Base-by-base conservation (phyloP, 2,113 vertebrate genomes). In the Nothobranchius kuhntae region DNA sequence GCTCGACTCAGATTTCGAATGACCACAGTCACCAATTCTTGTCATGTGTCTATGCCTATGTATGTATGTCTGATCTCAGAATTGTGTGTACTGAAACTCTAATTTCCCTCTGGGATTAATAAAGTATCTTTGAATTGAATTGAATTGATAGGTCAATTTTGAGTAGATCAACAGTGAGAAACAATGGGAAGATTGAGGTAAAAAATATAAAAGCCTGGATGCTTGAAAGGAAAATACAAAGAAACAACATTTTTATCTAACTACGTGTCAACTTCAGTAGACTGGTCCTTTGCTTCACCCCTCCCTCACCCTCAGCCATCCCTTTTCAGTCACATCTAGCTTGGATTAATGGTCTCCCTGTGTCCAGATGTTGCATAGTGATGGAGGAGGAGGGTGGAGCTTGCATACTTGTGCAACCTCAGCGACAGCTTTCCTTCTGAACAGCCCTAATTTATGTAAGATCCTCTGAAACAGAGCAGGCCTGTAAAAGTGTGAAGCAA, bases 311-410 rank as follows among this genome's bases (percentile, higher is more conserved):
- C 57, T 38, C 61, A 65, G 59, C 71, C 68, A 24, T 35, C 56
- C 69, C 73, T 26, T 71, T 73, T 24, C 71, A 77, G 67, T 86
- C 85, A 78, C 72, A 85, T 86, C 74, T 82, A 83, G 75, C 61
- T 82, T 84, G 87, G 85, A 89, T 86, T 90, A 90, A 89, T 87
- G 81, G 84, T 76, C 77, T 86, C 82, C 84, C 86, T 89, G 82
- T 82, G 71, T 87, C 89, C 91, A 93, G 89, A 93, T 92, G 91
- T 92, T 89, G 57, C 86, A 86, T 77, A 68, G 64, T 81, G 80
- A 89, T 81, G 86, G 84, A 80, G 75, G 78, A 82, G 61, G 68
- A 65, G 42, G 73, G 85, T 77, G 81, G 86, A 70, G 84, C 78
- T 64, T 77, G 45, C 21, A 50, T 60, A 71, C 67, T 83, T 73